A percentile compares a stretch with the other conserved stretches of the same genome.
These are phyloP conservation scores for Rhynchomys soricoides DNA, from an alignment of 2,113 vertebrate species.

Conservation along the genomic window DNA sequence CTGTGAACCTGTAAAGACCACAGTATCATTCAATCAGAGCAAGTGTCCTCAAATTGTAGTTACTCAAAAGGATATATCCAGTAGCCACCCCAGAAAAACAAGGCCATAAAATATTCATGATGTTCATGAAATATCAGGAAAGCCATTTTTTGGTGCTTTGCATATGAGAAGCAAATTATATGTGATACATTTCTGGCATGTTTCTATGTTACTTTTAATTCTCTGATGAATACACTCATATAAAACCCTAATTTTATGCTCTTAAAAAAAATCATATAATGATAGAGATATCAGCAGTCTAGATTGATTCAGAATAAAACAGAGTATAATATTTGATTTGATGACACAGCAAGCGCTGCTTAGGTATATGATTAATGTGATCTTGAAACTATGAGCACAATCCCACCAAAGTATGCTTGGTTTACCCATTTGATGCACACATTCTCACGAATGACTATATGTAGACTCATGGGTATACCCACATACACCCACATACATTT, in stretches of 20 bases:
- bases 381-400: background rate
- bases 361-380: background rate
- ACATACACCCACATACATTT: background rate
- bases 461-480: background rate
- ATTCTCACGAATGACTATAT: background rate
- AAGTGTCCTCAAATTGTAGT: background rate
- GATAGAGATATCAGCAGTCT: background rate
- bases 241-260: background rate
- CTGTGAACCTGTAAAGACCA: background rate
- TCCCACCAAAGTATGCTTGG: accelerated
- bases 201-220: background rate
- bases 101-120: background rate
- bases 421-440: background rate
- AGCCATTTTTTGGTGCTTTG: background rate
- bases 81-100: background rate
- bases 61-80: background rate
- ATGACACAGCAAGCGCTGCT: background rate
- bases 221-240: background rate
- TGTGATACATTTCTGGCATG: background rate
- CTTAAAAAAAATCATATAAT: background rate
- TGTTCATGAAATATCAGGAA: background rate
- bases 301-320: background rate
- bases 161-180: background rate
- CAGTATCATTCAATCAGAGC: background rate
- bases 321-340: background rate